Percentiles rank a stretch among this genome's conserved stretches.
phyloP scores from a whole-genome alignment of 2,113 vertebrate species.

The Hippotragus niger region DNA sequence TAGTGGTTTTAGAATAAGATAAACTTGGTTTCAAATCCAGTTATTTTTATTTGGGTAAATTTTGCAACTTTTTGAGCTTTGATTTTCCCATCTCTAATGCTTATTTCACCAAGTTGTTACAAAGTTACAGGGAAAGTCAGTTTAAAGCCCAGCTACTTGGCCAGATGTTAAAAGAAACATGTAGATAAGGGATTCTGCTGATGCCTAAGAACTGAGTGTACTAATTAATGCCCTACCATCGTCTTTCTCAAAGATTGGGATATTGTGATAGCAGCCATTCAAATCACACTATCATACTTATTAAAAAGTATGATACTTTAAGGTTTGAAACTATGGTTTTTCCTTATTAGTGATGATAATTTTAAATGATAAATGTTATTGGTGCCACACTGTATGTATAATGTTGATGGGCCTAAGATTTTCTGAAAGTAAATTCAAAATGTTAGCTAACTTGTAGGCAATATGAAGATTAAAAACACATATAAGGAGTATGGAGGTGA shows the following conservation, averaged over 20 bases:
- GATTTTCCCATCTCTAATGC: neutral
- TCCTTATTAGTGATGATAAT: neutral
- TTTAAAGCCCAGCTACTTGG: neutral
- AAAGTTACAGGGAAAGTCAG: neutral
- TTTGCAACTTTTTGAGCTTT: neutral
- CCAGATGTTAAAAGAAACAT: neutral
- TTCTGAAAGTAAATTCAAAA: neutral
- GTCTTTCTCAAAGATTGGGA: neutral
- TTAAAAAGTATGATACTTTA: neutral
- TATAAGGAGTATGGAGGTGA: neutral
- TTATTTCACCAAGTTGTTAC: neutral
- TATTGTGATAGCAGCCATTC: slow-evolving; percentile 33
- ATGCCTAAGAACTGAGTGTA: neutral
- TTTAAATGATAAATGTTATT: neutral
- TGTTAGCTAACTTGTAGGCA: neutral
- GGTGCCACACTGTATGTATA: neutral
- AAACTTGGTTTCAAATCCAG: neutral
- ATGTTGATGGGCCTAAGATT: neutral
- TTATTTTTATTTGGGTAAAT: neutral
- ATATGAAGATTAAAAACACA: neutral
- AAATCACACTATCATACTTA: neutral
- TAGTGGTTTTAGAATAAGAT: neutral
- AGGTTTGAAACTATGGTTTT: neutral
- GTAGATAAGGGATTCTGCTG: neutral
- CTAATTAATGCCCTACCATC: neutral